Base-by-base conservation (phyloP, 2,113 vertebrate species). In the Brachionichthys hirsutus region DNA sequence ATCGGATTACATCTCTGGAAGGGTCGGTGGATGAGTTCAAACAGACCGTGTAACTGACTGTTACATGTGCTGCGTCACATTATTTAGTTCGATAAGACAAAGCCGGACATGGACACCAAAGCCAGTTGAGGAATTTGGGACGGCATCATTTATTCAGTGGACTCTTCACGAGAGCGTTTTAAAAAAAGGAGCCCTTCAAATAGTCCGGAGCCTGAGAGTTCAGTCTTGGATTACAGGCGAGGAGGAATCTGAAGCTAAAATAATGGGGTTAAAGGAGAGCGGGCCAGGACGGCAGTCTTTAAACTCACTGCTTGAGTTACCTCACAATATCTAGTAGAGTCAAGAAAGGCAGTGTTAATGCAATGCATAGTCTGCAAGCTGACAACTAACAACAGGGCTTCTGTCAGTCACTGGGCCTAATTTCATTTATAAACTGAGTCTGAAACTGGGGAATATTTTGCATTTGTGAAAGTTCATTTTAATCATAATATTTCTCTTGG, bases 101-200 rank as follows among this genome's bases (percentile, higher is more conserved):
- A 75, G 47, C 63, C 68, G 76, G 68, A 73, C 49, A 61, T 24
- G 8, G 30, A 14, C 12, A 34, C 41, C 51, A 19, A 43, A 7
- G 61, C 46, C 56, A 76, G 53, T 59, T 12, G 48, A 73, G 36
- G 62, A 82, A 66, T 81, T 81, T 71, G 53, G 67, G 71, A 24
- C 53, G 2, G 30, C 57, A 54, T 86, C 19, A 84, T 68, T 81
- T 71, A 89, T 87, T 87, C 34, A 84, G 51, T n/a, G 40, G 24
- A 73, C 82, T 86, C 59, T 71, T 83, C 65, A 64, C 52, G 64
- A 69, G 36, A 57, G 64, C 75, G 80, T 86, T 86, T 85, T n/a
- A n/a, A 81, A 75, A 83, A 67, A 64, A 67, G 64, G 34, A 58
- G 58, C 38, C 70, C 50, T 70, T 82, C 70, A 70, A 67, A 73